phyloP scores from a whole-genome alignment of 2,797 vertebrate species.

The Rhinophrynus dorsalis region DNA sequence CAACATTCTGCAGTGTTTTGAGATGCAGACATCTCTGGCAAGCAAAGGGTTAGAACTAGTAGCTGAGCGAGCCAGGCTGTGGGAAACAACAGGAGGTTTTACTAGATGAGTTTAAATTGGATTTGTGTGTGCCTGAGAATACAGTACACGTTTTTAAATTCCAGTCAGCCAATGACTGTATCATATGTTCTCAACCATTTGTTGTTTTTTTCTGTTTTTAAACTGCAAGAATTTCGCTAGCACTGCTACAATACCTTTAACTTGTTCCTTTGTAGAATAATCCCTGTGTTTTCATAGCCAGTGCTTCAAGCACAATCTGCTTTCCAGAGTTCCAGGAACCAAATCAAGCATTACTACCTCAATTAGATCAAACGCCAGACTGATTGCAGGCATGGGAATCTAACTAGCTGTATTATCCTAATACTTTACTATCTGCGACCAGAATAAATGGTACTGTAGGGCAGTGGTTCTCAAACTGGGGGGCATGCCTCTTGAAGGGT shows the following conservation, averaged over 20 bases:
- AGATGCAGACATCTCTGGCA: not conserved
- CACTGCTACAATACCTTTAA: conserved; percentile 7
- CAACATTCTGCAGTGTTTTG: too few relatives aligned
- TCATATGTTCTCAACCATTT: conserved; percentile 8
- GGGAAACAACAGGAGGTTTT: not conserved
- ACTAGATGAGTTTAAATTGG: not conserved
- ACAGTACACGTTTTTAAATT: not conserved
- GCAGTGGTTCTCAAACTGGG: too few relatives aligned
- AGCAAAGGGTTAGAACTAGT: not conserved
- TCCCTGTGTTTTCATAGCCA: conserved; percentile 25
- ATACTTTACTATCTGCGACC: too few relatives aligned
- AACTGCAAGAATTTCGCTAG: conserved; percentile 25
- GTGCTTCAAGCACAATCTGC: not conserved
- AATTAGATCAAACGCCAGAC: conserved; percentile 31
- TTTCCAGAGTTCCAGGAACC: conserved; percentile 14
- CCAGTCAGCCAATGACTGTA: conserved; percentile 2
- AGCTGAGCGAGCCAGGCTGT: not conserved
- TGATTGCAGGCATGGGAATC: conserved; percentile 23
- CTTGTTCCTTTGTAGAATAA: conserved; percentile 20
- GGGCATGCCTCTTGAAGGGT: too few relatives aligned
- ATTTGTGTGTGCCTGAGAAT: conserved; percentile 3
- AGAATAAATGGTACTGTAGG: too few relatives aligned
- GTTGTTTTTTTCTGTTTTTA: conserved; percentile 8
- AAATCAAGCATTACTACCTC: conserved; percentile 29
- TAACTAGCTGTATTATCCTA: too few relatives aligned